Percentiles rank a stretch among this genome's conserved stretches.
These are phyloP conservation scores for Pegoplata infirma DNA, from an alignment of 2,888 invertebrate species.

Conservation along the genomic window DNA sequence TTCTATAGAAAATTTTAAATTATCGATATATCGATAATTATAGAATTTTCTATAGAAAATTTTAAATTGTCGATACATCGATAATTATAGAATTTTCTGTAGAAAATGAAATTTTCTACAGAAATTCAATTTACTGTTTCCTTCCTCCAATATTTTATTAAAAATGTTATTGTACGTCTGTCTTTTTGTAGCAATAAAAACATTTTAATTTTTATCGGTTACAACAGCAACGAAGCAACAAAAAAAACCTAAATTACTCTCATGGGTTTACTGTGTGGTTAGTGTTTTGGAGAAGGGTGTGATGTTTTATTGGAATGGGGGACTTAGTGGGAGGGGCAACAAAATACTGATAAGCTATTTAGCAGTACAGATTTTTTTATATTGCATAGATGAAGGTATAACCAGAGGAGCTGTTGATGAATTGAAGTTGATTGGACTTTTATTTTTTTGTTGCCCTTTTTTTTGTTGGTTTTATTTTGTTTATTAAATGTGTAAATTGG, in stretches of 20 bases:
- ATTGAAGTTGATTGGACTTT: conserved; percentile 18
- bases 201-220: conserved; percentile 45
- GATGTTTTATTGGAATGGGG: no score
- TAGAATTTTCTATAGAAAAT: no score
- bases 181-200: conserved; percentile 29
- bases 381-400: background rate
- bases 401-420: conserved; percentile 1
- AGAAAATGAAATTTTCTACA: no score
- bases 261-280: conserved; percentile 22
- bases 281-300: background rate
- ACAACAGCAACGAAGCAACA: background rate
- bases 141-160: conserved; percentile 10
- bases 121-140: background rate
- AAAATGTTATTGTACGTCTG: conserved; percentile 2
- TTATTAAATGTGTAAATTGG: background rate
- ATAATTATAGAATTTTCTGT: no score
- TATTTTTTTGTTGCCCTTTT: background rate
- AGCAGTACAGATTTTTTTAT: background rate
- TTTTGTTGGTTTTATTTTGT: background rate
- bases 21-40: no score
- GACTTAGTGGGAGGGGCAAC: no score
- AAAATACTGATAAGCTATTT: background rate
- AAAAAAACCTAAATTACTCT: conserved; percentile 33
- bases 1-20: no score
- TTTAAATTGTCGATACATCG: no score